Conservation (phyloP, 2,888 invertebrate genomes). For the Conomelus anceps region DNA sequence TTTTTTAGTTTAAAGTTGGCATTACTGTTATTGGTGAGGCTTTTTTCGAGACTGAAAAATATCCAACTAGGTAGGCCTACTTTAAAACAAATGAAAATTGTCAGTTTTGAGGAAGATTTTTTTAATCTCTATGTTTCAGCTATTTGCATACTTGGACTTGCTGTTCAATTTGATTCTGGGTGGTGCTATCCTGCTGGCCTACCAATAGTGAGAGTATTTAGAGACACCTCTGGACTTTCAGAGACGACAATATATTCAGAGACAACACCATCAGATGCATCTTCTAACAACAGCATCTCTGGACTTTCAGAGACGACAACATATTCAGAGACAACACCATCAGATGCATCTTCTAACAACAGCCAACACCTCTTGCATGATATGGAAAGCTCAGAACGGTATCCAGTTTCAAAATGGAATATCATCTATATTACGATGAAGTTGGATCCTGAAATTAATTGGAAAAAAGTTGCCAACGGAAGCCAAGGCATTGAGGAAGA, state of each 20-base stretch:
- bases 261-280: background rate
- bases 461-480: background rate
- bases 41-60: too few relatives aligned
- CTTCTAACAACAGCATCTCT: background rate
- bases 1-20: too few relatives aligned
- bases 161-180: background rate
- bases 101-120: too few relatives aligned
- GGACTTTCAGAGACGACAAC: too few relatives aligned
- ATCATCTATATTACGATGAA: background rate
- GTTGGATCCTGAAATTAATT: background rate
- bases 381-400: too few relatives aligned
- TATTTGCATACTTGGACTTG: background rate
- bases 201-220: background rate
- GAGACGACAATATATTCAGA: too few relatives aligned
- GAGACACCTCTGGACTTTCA: background rate
- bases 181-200: background rate
- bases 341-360: background rate
- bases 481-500: background rate
- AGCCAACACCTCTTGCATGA: too few relatives aligned
- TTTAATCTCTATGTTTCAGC: background rate
- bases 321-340: background rate
- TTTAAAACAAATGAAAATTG: too few relatives aligned
- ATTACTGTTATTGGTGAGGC: too few relatives aligned
- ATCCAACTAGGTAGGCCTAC: too few relatives aligned
- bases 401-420: background rate